Base-by-base conservation (phyloP, 1,140 invertebrate species). In the Cataglyphis hispanica region DNA sequence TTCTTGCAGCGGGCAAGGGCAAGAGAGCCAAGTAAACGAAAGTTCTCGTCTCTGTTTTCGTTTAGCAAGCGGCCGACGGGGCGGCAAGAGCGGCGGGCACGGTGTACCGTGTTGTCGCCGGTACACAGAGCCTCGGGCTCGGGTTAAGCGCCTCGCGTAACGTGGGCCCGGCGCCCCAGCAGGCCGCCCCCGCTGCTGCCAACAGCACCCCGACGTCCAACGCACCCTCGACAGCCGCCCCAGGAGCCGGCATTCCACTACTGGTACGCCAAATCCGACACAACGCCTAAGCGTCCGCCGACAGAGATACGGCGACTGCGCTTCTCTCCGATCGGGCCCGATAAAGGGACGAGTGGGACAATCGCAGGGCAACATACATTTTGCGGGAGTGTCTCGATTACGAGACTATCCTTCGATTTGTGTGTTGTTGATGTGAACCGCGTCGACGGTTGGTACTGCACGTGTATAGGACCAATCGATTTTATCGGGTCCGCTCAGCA, bases 61-160 rank as follows among this genome's bases (percentile, higher is more conserved):
- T 92, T 89, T 96, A 97, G 97, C 96, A 96, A 95, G 97, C 97
- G 93, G 97, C 97, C 90, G 97, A 97, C 95, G 96, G 96, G 93
- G 96, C 97, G 95, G 97, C 97, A 91, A 95, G 97, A 93, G 97
- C 97, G 91, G 97, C 97, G 64, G 97, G 97, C 91, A 96, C 96
- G 91, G 96, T 97, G 90, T 97, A 97, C 95, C 96, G 97, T 70
- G 96, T 97, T 93, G 96, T 97, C 91, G 97, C 97, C 83, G 97
- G 97, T 90, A 97, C 97, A 77, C 97, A 97, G 95, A 97, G 96
- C 93, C 96, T 97, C 87, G 97, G 96, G 94, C 95, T 97, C 93
- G 96, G 96, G 92, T 95, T 97, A 91, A 96, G 96, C 93, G 96
- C 96, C 91, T 96, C 96, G 66, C 95, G 96, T 93, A 95, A 96